Evolutionary conservation across 2,888 invertebrate species (phyloP).

Genomic region (Lomographa bimaculata): DNA sequence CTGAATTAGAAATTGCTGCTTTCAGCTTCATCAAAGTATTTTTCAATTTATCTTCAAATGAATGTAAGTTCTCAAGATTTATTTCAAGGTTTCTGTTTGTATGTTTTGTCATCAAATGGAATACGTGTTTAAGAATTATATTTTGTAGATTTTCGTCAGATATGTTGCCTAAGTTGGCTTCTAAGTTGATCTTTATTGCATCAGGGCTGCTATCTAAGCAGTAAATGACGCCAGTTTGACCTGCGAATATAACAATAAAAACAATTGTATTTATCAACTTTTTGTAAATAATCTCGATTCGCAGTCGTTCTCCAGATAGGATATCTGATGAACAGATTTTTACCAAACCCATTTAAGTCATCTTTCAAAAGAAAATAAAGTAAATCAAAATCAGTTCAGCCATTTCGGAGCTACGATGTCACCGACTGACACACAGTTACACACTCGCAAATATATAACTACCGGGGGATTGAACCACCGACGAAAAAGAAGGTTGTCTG

Average conservation of each 20-base stretch:
- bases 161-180: conserved; percentile 43
- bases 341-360: too few species aligned
- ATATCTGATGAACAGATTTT: too few species aligned
- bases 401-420: too few species aligned
- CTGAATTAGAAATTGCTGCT: conserved; percentile 36
- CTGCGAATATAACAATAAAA: conserved; percentile 38
- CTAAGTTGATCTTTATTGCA: conserved; percentile 42
- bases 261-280: too few species aligned
- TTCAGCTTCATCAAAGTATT: conserved; percentile 34
- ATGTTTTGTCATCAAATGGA: conserved; percentile 37
- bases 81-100: conserved; percentile 26
- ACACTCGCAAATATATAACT: too few species aligned
- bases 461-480: too few species aligned
- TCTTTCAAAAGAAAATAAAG: too few species aligned
- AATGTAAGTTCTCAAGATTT: conserved; percentile 31
- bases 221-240: conserved; percentile 48
- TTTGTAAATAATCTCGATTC: too few species aligned
- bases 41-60: conserved; percentile 44
- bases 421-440: too few species aligned
- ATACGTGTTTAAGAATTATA: conserved; percentile 41
- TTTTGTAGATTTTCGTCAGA: conserved; percentile 43
- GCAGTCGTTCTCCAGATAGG: too few species aligned
- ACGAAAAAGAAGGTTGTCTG: too few species aligned
- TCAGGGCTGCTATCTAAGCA: conserved; percentile 61
- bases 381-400: too few species aligned